These are phyloP conservation scores for Babylonia areolata DNA, from an alignment of 1,140 invertebrate genomes.

Conservation along the genomic window DNA sequence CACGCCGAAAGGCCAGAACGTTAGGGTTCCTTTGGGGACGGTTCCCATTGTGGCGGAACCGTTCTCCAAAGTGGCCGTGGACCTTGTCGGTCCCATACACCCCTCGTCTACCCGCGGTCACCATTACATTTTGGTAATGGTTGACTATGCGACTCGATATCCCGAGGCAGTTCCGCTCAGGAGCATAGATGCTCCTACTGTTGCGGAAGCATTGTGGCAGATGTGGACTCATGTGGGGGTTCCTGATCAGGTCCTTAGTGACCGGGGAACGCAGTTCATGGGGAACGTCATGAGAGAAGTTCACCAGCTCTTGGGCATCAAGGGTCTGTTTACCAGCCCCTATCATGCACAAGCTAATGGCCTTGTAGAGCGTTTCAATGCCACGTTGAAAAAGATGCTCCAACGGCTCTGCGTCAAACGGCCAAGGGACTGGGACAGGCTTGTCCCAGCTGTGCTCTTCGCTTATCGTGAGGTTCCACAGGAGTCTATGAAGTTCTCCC, in stretches of 20 bases:
- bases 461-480: conserved; percentile 57
- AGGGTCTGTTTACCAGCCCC: conserved; percentile 29
- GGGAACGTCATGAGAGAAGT: conserved; percentile 10
- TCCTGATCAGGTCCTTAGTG: conserved; percentile 54
- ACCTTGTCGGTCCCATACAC: conserved; percentile 48
- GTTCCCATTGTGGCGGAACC: conserved; percentile 52
- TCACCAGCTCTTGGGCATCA: conserved; percentile 30
- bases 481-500: conserved; percentile 54
- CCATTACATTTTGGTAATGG: conserved; percentile 42
- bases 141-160: conserved; percentile 52
- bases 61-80: conserved; percentile 52
- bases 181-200: conserved; percentile 33
- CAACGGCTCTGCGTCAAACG: conserved; percentile 56
- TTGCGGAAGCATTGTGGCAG: conserved; percentile 39
- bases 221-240: conserved; percentile 70
- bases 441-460: conserved; percentile 58
- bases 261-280: conserved; percentile 22
- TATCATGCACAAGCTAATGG: conserved; percentile 50
- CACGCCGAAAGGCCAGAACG: conserved; percentile 44
- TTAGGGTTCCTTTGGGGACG: conserved; percentile 42
- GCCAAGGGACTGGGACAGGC: conserved; percentile 45
- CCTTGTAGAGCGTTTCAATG: conserved; percentile 41
- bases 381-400: conserved; percentile 50
- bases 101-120: conserved; percentile 35
- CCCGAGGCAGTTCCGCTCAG: conserved; percentile 42